Evolutionary conservation across 2,113 vertebrate genomes (phyloP).

Genomic region (Chaetodon auriga): DNA sequence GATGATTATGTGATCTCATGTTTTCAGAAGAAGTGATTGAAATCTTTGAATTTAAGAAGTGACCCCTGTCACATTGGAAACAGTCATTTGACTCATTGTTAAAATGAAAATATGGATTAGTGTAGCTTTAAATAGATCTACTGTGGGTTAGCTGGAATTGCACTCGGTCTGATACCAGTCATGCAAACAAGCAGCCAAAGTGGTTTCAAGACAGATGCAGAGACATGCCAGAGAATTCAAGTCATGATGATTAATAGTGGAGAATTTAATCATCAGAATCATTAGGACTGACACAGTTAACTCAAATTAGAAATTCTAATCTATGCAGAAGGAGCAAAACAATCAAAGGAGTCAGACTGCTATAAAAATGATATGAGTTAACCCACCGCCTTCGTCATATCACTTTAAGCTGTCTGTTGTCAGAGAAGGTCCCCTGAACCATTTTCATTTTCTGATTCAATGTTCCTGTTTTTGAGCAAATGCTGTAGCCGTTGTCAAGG

Average conservation of each 20-base stretch:
- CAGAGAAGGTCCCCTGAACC: constrained; percentile 3
- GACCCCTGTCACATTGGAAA: too few relatives aligned
- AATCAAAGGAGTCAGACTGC: not conserved
- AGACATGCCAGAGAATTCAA: not conserved
- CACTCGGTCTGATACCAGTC: not conserved
- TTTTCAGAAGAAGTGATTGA: too few relatives aligned
- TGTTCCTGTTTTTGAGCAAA: not conserved
- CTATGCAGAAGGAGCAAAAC: not conserved
- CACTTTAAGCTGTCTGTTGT: not conserved
- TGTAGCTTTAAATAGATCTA: not conserved
- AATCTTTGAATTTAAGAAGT: not conserved
- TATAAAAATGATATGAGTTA: not conserved
- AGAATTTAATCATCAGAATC: not conserved
- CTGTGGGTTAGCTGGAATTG: not conserved
- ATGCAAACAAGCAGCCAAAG: not conserved
- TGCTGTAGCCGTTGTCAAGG: constrained; percentile 27
- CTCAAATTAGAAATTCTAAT: not conserved
- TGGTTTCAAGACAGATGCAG: not conserved
- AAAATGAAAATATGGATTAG: not conserved
- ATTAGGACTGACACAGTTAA: not conserved
- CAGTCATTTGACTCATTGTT: too few relatives aligned
- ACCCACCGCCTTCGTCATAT: not conserved
- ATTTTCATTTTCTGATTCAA: not conserved
- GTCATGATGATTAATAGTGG: not conserved
- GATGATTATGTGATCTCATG: too few relatives aligned